These are phyloP conservation scores for Stichodactyla helianthus DNA, from an alignment of 64 coral and sea anemone genomes.

Conservation along the genomic window DNA sequence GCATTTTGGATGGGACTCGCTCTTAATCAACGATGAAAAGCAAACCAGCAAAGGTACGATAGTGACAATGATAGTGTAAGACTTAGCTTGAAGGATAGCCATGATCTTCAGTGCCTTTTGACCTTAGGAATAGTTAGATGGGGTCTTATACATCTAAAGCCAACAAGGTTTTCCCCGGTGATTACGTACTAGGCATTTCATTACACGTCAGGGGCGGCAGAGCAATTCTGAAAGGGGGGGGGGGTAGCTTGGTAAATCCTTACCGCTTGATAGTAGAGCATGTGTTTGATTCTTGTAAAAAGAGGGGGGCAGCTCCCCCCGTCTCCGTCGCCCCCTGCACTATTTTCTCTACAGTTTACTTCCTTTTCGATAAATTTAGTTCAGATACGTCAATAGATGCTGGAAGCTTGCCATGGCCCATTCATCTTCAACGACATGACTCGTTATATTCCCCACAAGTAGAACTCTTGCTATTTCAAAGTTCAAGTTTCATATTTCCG, in stretches of 20 bases:
- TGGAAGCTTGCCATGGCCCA: neutral
- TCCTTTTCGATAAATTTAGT: neutral
- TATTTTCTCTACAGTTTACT: neutral
- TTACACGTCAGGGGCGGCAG: too few relatives aligned
- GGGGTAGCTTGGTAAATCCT: too few relatives aligned
- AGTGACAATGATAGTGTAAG: neutral
- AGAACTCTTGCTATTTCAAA: too few relatives aligned
- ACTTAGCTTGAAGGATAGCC: neutral
- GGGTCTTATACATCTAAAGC: neutral
- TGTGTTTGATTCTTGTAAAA: too few relatives aligned
- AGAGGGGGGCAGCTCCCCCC: too few relatives aligned
- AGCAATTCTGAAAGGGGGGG: too few relatives aligned
- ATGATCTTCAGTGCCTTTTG: neutral
- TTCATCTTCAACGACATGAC: neutral
- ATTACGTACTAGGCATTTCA: neutral
- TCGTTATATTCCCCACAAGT: too few relatives aligned
- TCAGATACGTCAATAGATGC: neutral
- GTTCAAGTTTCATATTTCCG: too few relatives aligned
- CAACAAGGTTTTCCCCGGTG: neutral
- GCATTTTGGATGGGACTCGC: conserved; percentile 31
- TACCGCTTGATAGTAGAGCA: too few relatives aligned
- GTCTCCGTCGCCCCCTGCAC: too few relatives aligned
- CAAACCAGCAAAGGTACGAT: neutral
- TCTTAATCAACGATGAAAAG: neutral
- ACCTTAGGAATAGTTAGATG: neutral